Evolutionary conservation across 2,113 vertebrate species (phyloP), one percentile per base, ranked within the genome.

Genomic region (Heterotilapia buettikoferi): DNA sequence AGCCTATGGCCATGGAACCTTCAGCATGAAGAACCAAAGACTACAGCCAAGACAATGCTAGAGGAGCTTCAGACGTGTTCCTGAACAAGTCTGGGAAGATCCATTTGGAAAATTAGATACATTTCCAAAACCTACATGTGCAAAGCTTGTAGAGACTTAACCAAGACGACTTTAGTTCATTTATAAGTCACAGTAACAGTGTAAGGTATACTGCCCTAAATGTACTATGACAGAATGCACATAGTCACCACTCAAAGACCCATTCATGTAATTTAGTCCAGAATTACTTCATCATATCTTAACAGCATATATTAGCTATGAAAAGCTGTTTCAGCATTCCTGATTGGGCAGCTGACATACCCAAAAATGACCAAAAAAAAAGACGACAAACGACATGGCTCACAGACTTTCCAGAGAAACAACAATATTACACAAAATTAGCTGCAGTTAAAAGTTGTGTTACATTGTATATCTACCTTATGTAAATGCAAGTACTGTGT

Each of bases 361-460:
- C 13, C 38, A 14, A 3, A 45, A 43, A 71, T 24, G 6, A 36
- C 18, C 4, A 9, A 38, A 9, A 11, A 2, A 12, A 5, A 2
- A 24, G 24, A 56, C 0, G 4, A 26, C 21, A 56, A 26, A 56
- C 21, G 0, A 56, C 21, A 56, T 56, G 54, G 54, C 21, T 56
- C 1, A 56, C 54, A 56, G 54, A 56, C 21, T 56, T 56, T 56
- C 54, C 54, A 56, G 4, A 56, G 54, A 56, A 56, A 54, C 53
- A 54, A 54, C 53, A 54, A 4, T 54, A 54, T 54, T 24, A 54
- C 53, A 54, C n/a, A 54, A 54, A 24, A 36, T 63, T 10, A 36
- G 31, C 59, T 36, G 31, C 18, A 33, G 31, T 63, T 36, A 33
- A 63, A 63, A 63, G 16, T 18, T 63, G 59, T 19, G 16, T 36